Percentiles rank a stretch among this genome's conserved stretches.
Conservation (phyloP, 2,797 vertebrate genomes). For the Catostomus latipinnis region DNA sequence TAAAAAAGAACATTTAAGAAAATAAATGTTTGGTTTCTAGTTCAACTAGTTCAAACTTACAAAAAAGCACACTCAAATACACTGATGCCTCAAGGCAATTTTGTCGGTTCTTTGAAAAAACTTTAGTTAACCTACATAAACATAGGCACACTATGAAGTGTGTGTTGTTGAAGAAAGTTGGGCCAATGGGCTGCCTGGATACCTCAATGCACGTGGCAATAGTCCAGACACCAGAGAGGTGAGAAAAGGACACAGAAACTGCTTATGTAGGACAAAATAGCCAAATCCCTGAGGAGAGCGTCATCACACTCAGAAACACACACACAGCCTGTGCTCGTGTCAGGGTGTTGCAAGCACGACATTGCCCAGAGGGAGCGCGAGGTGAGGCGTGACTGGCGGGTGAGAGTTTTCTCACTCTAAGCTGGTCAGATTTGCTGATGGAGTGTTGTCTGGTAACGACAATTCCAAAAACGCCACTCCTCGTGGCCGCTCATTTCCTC, state of each 20-base stretch:
- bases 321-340: slow-evolving; percentile 17
- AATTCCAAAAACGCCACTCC: slow-evolving; percentile 35
- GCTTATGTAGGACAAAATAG: slow-evolving; percentile 73
- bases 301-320: slow-evolving; percentile 22
- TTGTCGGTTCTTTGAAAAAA: background rate
- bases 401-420: slow-evolving; percentile 35
- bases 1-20: no score
- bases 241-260: slow-evolving; percentile 70
- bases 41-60: background rate
- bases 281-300: slow-evolving; percentile 42
- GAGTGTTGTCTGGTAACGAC: slow-evolving; percentile 50
- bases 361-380: slow-evolving; percentile 20
- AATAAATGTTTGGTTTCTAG: no score
- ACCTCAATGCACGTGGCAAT: slow-evolving; percentile 53
- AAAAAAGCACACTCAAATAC: background rate
- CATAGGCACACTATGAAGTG: slow-evolving; percentile 24
- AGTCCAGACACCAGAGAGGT: slow-evolving; percentile 70
- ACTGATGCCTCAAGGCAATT: background rate
- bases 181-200: slow-evolving; percentile 64
- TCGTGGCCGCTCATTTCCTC: slow-evolving; percentile 51
- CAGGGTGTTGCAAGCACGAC: slow-evolving; percentile 13
- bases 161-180: slow-evolving; percentile 52
- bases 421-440: slow-evolving; percentile 59
- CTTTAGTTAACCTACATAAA: slow-evolving; percentile 9
- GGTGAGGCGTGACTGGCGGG: slow-evolving; percentile 66